Evolutionary conservation across 2,113 vertebrate genomes (phyloP).

Genomic region (Danionella cerebrum): DNA sequence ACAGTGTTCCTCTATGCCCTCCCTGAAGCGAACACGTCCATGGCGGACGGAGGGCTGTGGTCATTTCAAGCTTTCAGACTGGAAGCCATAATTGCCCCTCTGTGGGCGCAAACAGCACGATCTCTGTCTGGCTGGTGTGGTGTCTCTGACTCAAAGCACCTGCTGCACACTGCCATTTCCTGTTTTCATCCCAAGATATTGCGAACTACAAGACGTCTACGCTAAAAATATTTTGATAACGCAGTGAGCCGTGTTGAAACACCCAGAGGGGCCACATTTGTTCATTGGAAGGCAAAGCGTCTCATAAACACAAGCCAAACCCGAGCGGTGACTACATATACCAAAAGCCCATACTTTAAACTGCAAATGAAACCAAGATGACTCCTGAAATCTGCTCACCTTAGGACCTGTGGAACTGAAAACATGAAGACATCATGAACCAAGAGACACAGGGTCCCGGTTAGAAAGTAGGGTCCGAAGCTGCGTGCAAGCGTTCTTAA

Average conservation of each 20-base stretch:
- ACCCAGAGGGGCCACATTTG: neutral
- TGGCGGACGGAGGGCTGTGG: conserved; percentile 50
- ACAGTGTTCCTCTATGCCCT: conserved; percentile 51
- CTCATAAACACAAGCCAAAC: neutral
- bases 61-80: conserved; percentile 53
- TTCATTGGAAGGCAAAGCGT: conserved; percentile 20
- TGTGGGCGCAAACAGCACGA: conserved; percentile 62
- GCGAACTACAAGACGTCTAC: conserved; percentile 10
- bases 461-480: conserved; percentile 76
- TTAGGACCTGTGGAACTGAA: conserved; percentile 75
- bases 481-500: conserved; percentile 70
- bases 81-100: conserved; percentile 60
- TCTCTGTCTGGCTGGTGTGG: conserved; percentile 56
- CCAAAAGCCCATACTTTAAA: neutral
- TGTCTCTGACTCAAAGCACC: conserved; percentile 32
- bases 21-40: conserved; percentile 34
- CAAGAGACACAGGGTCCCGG: conserved; percentile 73
- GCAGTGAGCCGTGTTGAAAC: conserved; percentile 15
- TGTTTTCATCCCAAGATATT: conserved; percentile 36
- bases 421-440: conserved; percentile 82
- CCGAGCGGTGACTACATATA: neutral
- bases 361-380: neutral
- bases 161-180: conserved; percentile 28
- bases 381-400: conserved; percentile 58
- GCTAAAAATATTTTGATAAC: conserved; percentile 20